A percentile compares a stretch with the other conserved stretches of the same genome.
Evolutionary conservation across 2,888 invertebrate genomes (phyloP).

Genomic region (Hoplodrina ambigua): DNA sequence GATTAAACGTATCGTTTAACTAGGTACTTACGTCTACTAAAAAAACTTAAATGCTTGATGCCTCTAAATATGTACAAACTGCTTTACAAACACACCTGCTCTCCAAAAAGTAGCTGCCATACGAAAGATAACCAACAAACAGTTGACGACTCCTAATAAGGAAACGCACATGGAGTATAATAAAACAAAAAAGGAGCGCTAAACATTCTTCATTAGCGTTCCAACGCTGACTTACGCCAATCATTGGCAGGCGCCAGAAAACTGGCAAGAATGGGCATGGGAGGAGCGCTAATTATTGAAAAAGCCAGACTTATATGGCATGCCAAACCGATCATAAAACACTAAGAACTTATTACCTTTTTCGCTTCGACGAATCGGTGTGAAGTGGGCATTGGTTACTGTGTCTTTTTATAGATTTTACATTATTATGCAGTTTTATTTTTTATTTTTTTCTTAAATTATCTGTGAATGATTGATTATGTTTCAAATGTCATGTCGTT

Average conservation of each 20-base stretch:
- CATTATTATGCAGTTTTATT: slow-evolving; percentile 36
- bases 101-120: slow-evolving; percentile 53
- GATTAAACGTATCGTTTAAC: not conserved
- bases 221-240: slow-evolving; percentile 69
- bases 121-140: slow-evolving; percentile 53
- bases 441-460: slow-evolving; percentile 29
- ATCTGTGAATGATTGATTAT: slow-evolving; percentile 56
- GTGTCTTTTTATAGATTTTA: slow-evolving; percentile 50
- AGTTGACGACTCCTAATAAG: slow-evolving; percentile 61
- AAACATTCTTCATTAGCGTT: slow-evolving; percentile 77
- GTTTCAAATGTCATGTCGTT: slow-evolving; percentile 56
- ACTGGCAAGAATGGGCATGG: slow-evolving; percentile 76
- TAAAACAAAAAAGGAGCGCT: slow-evolving; percentile 77
- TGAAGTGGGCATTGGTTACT: slow-evolving; percentile 63
- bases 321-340: slow-evolving; percentile 69
- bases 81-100: slow-evolving; percentile 60
- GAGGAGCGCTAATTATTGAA: slow-evolving; percentile 74
- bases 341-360: slow-evolving; percentile 75
- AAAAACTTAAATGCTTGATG: slow-evolving; percentile 9
- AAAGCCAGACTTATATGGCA: slow-evolving; percentile 64
- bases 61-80: slow-evolving; percentile 35
- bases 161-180: slow-evolving; percentile 58
- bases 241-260: slow-evolving; percentile 68
- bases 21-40: not conserved
- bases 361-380: slow-evolving; percentile 74